A percentile compares a stretch with the other conserved stretches of the same genome.
phyloP scores from a whole-genome alignment of 2,113 vertebrate species.

The Cyphomyrus discorhynchus region DNA sequence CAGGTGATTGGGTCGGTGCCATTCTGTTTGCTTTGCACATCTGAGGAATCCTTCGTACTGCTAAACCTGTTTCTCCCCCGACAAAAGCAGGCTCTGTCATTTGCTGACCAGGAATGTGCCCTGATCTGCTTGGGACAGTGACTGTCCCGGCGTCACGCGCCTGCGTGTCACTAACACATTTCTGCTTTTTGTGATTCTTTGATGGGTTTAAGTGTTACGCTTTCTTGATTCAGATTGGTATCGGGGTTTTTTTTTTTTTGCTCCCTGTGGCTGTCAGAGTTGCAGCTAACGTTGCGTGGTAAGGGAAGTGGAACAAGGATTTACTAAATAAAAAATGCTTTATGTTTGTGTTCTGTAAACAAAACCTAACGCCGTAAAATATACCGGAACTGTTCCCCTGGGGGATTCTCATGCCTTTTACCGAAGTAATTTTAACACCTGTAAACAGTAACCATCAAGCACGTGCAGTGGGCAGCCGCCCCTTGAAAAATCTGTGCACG shows the following conservation, averaged over 20 bases:
- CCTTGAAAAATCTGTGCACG: background rate
- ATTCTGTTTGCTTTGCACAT: background rate
- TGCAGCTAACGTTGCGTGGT: background rate
- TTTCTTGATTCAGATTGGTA: background rate
- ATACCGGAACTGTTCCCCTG: background rate
- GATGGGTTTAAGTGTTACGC: background rate
- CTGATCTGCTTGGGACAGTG: background rate
- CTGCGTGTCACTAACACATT: background rate
- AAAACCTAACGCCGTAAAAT: background rate
- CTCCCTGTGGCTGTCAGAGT: background rate
- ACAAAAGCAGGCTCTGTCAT: background rate
- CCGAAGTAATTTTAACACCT: background rate
- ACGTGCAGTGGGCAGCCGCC: background rate
- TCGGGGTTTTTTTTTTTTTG: background rate
- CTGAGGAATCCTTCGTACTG: background rate
- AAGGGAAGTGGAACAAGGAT: background rate
- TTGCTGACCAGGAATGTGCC: background rate
- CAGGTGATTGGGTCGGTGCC: background rate
- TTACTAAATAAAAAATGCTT: background rate
- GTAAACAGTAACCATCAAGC: background rate
- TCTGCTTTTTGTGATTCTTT: background rate
- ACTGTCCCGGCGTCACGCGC: background rate
- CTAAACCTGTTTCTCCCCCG: constrained; percentile 13
- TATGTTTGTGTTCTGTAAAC: background rate
- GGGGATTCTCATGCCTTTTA: background rate